A percentile compares a stretch with the other conserved stretches of the same genome.
These are phyloP conservation scores for Lagenorhynchus albirostris DNA, from an alignment of 2,113 vertebrate genomes.

Conservation along the genomic window DNA sequence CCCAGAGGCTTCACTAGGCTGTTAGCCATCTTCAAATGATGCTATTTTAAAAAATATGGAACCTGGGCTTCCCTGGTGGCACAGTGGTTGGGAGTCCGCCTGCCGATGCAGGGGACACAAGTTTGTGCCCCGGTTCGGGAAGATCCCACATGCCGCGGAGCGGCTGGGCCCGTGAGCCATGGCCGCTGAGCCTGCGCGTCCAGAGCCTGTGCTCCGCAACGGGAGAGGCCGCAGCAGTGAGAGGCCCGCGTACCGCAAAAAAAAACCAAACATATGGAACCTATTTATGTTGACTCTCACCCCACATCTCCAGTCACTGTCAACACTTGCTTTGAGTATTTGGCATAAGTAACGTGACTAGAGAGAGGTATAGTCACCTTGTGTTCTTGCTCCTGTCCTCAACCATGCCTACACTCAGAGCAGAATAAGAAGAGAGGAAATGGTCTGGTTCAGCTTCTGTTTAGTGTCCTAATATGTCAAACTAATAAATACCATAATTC, in stretches of 20 bases:
- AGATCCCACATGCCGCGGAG: no score
- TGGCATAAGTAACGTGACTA: not conserved
- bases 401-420: not conserved
- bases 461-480: not conserved
- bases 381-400: not conserved
- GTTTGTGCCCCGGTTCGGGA: no score
- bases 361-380: not conserved
- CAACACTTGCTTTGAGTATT: not conserved
- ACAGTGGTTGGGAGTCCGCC: no score
- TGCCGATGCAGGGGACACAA: no score
- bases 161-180: no score
- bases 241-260: no score
- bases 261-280: not conserved
- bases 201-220: no score
- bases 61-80: not conserved
- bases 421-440: not conserved
- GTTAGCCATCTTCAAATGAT: not conserved
- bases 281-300: not conserved
- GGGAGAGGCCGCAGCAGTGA: no score
- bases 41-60: not conserved
- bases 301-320: not conserved
- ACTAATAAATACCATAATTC: not conserved
- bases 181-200: no score
- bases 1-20: not conserved
- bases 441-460: not conserved